Conservation (phyloP, 2,797 vertebrate species). For the Myotis myotis region DNA sequence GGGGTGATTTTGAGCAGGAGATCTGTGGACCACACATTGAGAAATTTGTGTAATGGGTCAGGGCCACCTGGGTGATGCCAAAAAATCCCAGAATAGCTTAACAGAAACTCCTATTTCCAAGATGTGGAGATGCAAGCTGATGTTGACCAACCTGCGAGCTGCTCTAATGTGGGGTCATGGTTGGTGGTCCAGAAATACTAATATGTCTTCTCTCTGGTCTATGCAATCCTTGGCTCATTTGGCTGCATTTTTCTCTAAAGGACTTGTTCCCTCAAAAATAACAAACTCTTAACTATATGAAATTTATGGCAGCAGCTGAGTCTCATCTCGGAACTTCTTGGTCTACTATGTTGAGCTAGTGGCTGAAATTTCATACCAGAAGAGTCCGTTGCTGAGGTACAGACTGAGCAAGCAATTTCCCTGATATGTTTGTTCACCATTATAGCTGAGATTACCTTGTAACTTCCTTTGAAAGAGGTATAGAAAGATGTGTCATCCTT, state of each 20-base stretch:
- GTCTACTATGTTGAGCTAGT: not conserved
- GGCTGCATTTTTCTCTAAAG: conserved; percentile 48
- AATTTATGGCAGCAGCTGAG: not conserved
- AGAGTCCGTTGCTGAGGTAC: not conserved
- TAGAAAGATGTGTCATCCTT: not conserved
- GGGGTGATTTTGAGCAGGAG: not conserved
- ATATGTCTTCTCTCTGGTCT: not conserved
- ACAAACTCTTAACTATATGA: not conserved
- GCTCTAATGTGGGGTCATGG: not conserved
- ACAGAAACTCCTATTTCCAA: conserved; percentile 17
- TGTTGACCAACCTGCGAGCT: conserved; percentile 13
- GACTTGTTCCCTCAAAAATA: not conserved
- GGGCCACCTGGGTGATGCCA: not conserved
- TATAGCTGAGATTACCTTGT: not conserved
- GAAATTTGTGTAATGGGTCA: not conserved
- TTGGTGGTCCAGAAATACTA: not conserved
- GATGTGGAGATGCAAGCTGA: not conserved
- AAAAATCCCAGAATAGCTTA: not conserved
- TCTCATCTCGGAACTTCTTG: not conserved
- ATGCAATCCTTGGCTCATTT: not conserved
- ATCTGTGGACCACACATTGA: not conserved
- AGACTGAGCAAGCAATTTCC: not conserved
- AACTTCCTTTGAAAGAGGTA: conserved; percentile 35
- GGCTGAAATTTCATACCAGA: not conserved
- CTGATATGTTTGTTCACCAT: not conserved